Conservation (phyloP, 2,888 invertebrate genomes). For the Euphydryas editha region DNA sequence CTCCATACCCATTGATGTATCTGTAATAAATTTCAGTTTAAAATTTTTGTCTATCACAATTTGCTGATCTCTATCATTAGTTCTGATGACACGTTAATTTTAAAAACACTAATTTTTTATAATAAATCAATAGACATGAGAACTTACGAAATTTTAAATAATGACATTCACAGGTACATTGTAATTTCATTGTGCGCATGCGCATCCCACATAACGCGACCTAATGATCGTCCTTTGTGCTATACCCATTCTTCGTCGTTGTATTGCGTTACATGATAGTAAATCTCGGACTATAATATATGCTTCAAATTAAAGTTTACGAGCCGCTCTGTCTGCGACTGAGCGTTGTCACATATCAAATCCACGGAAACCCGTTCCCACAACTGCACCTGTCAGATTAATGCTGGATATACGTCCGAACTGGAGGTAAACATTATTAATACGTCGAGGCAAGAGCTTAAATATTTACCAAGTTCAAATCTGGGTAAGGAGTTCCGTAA, state of each 20-base stretch:
- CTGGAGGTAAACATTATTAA: constrained; percentile 55
- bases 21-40: background rate
- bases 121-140: constrained; percentile 4
- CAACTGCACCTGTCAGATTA: constrained; percentile 71
- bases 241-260: constrained; percentile 57
- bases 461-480: constrained; percentile 15
- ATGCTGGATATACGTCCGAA: constrained; percentile 59
- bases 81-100: background rate
- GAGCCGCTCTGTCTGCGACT: constrained; percentile 69
- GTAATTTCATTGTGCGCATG: constrained; percentile 13
- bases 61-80: background rate
- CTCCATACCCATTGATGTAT: too few relatives aligned
- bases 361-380: constrained; percentile 63
- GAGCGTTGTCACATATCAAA: constrained; percentile 71
- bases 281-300: constrained; percentile 72
- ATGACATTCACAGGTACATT: constrained; percentile 4
- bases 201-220: constrained; percentile 48
- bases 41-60: background rate
- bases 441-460: constrained; percentile 13
- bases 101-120: background rate
- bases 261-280: constrained; percentile 67
- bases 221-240: constrained; percentile 70
- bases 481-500: constrained; percentile 4
- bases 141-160: constrained; percentile 11
- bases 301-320: constrained; percentile 72